Evolutionary conservation across 2,888 invertebrate species (phyloP).

Genomic region (Monochamus alternatus): DNA sequence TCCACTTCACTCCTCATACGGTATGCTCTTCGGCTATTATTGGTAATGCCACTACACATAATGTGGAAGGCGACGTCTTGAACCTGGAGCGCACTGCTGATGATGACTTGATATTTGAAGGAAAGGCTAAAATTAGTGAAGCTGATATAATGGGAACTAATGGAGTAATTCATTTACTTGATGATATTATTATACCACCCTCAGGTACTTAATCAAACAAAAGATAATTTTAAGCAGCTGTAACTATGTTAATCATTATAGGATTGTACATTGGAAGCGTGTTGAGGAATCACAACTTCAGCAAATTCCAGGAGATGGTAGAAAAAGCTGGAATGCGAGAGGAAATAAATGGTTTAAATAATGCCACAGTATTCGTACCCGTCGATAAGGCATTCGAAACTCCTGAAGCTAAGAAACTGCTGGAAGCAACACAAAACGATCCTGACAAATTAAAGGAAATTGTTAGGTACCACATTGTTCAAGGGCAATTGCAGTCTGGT

Average conservation of each 20-base stretch:
- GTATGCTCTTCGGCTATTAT: conserved; percentile 78
- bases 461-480: conserved; percentile 77
- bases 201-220: conserved; percentile 63
- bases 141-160: conserved; percentile 80
- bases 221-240: background rate
- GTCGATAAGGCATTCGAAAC: conserved; percentile 77
- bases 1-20: conserved; percentile 79
- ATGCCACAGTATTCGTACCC: conserved; percentile 78
- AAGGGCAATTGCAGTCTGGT: conserved; percentile 74
- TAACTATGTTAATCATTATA: conserved; percentile 38
- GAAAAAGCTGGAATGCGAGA: conserved; percentile 74
- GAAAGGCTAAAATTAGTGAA: conserved; percentile 74
- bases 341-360: conserved; percentile 74
- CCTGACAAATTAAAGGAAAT: conserved; percentile 73
- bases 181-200: conserved; percentile 78
- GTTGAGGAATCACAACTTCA: conserved; percentile 76
- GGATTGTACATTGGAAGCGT: conserved; percentile 69
- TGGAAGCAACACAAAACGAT: conserved; percentile 68
- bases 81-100: conserved; percentile 72
- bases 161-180: conserved; percentile 82
- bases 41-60: conserved; percentile 72
- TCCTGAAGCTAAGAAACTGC: conserved; percentile 66
- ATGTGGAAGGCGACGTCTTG: conserved; percentile 71
- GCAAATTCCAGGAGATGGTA: conserved; percentile 74
- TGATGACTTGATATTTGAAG: conserved; percentile 74